Base-by-base conservation (phyloP, 2,888 invertebrate species). In the Brachylomia viminalis region DNA sequence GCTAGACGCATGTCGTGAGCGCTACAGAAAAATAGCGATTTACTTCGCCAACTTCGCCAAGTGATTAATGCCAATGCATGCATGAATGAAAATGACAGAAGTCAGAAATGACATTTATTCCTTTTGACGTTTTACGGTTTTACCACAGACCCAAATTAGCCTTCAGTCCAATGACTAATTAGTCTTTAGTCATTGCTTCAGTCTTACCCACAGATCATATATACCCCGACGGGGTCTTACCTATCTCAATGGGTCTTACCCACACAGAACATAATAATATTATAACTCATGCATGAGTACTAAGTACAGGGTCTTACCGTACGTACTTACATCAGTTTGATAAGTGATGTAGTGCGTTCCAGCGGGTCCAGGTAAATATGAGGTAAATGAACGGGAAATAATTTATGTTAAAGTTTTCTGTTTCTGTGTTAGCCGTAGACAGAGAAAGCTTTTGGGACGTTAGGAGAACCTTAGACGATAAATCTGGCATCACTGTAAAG, bases 1-100 rank as follows among this genome's bases (percentile, higher is more conserved):
- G 59, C 49, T 71, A 1, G 58, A 71, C 11, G 33, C 85, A 83
- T 85, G 62, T 81, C 78, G 77, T 49, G 42, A 64, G n/a, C 72
- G 20, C 30, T 42, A 54, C 49, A 65, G 65, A 33, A 77, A 66
- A 84, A 70, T 77, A 45, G 23, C 74, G 56, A 76, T 70, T 76
- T 42, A 58, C 42, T 59, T 67, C 23, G 38, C 52, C 33, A 17
- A 69, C 62, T 42, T n/a, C n/a, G 38, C 38, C 38, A 38, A 38
- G 27, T 52, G 66, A n/a, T n/a, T n/a, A n/a, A n/a, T n/a, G n/a
- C n/a, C n/a, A 7, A 74, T 61, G 58, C 67, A 47, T 59, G 20
- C 20, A 72, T 72, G 65, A 66, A 72, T 75, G 70, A 70, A 83
- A 73, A 69, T 67, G 79, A 79, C 73, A 47, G n/a, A n/a, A n/a